Base-by-base conservation (phyloP, 2,888 invertebrate genomes). In the Heliconius ismenius region DNA sequence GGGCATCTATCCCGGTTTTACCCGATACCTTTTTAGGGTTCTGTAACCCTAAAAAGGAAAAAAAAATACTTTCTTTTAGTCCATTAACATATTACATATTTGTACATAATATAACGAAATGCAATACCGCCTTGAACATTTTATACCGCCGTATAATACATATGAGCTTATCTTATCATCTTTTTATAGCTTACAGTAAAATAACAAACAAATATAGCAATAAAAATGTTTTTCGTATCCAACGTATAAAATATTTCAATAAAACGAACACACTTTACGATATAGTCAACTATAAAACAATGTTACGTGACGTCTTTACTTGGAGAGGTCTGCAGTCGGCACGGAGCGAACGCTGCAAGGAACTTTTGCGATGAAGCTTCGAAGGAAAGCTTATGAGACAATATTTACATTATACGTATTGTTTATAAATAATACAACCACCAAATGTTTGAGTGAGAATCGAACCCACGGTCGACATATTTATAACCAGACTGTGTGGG, bases 221-320 rank as follows among this genome's bases (percentile, higher is more conserved):
- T 78, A 79, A 79, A 79, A 78, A 76, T 78, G 68, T 77, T 77
- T 76, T 78, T 77, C 78, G 73, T 65, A 75, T 58, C 69, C 74
- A 73, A 68, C 75, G 75, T 78, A 79, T 79, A 76, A 79, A 79
- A 76, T 79, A 78, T 75, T 76, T 79, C 79, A 79, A 79, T 79
- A 78, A 79, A 79, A 79, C 73, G 69, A 73, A 79, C 75, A 78
- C 78, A 78, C 76, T 79, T 79, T 78, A 78, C 78, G 78, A 78
- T 78, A 79, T 73, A 78, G 78, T 78, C 63, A 54, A 32, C 60
- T 64, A 75, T 78, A 78, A 78, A 79, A 79, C 78, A 76, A 64
- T 63, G 76, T 65, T 70, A 64, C 26, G 32, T 70, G 43, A 72
- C 73, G 21, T 73, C 64, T 73, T 73, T 62, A 73, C 73, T 73